These are phyloP conservation scores for Sterrhoptilus dennistouni DNA, from an alignment of 2,113 vertebrate species.

Conservation along the genomic window DNA sequence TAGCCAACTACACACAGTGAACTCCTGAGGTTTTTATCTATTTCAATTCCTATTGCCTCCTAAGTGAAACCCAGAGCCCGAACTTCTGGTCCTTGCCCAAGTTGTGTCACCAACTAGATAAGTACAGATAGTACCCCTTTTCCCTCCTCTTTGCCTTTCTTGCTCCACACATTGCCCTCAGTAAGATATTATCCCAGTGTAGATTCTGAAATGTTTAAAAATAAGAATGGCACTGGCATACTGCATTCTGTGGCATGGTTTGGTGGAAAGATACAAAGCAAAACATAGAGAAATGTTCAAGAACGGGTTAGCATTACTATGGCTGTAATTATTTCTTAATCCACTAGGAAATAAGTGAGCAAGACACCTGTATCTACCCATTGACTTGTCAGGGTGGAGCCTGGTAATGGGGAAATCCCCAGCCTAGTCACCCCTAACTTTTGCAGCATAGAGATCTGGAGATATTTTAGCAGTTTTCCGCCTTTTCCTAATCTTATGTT, in stretches of 20 bases:
- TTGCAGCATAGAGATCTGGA: not conserved
- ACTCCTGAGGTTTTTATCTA: rapidly evolving
- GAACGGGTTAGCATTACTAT: not conserved
- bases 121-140: not conserved
- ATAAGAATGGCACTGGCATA: not conserved
- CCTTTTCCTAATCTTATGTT: not conserved
- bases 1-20: not conserved
- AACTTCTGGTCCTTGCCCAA: not conserved
- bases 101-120: not conserved
- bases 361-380: not conserved
- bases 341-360: not conserved
- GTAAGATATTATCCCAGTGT: not conserved
- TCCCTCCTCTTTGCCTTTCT: not conserved
- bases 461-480: not conserved
- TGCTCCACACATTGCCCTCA: not conserved
- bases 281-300: not conserved
- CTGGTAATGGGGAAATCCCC: too few relatives aligned
- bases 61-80: rapidly evolving
- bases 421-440: not conserved
- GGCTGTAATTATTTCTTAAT: not conserved
- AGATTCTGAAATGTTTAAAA: not conserved
- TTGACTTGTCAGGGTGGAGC: not conserved
- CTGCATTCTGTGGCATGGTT: not conserved
- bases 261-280: not conserved
- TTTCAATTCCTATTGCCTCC: not conserved